Evolutionary conservation across 1,140 invertebrate genomes (phyloP), one percentile per base, ranked within the genome.

Genomic region (Drosophila pandora): DNA sequence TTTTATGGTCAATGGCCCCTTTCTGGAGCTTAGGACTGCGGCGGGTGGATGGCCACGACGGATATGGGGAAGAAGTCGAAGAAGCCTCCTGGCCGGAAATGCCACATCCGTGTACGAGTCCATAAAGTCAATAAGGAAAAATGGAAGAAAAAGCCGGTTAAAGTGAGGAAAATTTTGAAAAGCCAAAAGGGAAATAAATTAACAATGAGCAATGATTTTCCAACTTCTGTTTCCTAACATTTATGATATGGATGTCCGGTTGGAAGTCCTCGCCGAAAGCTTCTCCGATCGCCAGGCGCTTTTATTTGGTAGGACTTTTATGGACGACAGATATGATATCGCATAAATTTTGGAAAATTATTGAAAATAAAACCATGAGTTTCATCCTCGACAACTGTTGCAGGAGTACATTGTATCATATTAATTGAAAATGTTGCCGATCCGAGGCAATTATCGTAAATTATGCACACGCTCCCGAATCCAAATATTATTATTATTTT

Each of bases 401-500:
- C 59, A 17, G 9, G 32, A 25, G 10, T 1, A 17, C 28, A 25
- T 12, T 43, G 13, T 13, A 25, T 13, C 52, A 60, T 60, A 74
- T 84, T 84, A 85, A 88, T 87, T 88, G 83, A 83, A 82, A 79
- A 76, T 79, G 79, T 79, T 79, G 70, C 63, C 68, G 76, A 79
- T 61, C 63, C 47, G 21, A 49, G 58, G 79, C 79, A 88, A 88
- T 88, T 87, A 88, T 88, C 83, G 79, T 87, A 88, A 88, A 88
- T 88, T 88, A 79, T 78, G 59, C 65, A 74, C 77, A 85, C 60
- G 68, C 76, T 64, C 65, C 52, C 9, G 23, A 71, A 72, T 77
- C 70, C 80, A 78, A 87, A 87, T 85, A 85, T 85, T 74, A 70
- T 87, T 78, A 87, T 85, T 87, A 76, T 87, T 81, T 75, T 77